Conservation (phyloP, 2,888 invertebrate species). For the Bugula neritina region DNA sequence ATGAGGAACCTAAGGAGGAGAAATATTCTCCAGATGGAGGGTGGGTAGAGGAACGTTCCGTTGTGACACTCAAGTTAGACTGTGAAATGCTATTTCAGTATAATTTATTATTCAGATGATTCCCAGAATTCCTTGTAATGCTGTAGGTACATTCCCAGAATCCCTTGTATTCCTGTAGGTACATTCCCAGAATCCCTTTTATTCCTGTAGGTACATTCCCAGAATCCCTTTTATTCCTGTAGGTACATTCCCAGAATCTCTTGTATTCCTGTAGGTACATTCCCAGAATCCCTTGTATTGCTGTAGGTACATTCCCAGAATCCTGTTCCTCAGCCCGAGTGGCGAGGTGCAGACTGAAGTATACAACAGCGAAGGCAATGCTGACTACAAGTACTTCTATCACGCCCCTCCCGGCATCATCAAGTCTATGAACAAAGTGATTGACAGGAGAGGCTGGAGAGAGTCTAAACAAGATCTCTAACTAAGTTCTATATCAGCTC, state of each 20-base stretch:
- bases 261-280: neutral
- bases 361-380: constrained; percentile 60
- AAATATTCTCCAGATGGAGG: constrained; percentile 63
- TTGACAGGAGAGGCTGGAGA: neutral
- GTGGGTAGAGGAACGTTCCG: too few species aligned
- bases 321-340: constrained; percentile 61
- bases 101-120: too few species aligned
- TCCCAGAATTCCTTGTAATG: too few species aligned
- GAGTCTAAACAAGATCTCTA: neutral
- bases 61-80: too few species aligned
- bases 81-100: too few species aligned
- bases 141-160: too few species aligned
- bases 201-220: neutral
- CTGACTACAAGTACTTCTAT: constrained; percentile 60
- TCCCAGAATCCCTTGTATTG: neutral
- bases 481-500: too few species aligned
- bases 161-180: too few species aligned
- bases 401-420: constrained; percentile 40
- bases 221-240: neutral
- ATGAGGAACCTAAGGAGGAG: constrained; percentile 58
- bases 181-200: too few species aligned
- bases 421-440: constrained; percentile 6
- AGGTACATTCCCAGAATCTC: neutral
- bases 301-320: constrained; percentile 63
- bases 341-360: constrained; percentile 59